Percentiles rank a stretch among this genome's conserved stretches.
Evolutionary conservation across 1,140 invertebrate genomes (phyloP).

Genomic region (Lethrus apterus): DNA sequence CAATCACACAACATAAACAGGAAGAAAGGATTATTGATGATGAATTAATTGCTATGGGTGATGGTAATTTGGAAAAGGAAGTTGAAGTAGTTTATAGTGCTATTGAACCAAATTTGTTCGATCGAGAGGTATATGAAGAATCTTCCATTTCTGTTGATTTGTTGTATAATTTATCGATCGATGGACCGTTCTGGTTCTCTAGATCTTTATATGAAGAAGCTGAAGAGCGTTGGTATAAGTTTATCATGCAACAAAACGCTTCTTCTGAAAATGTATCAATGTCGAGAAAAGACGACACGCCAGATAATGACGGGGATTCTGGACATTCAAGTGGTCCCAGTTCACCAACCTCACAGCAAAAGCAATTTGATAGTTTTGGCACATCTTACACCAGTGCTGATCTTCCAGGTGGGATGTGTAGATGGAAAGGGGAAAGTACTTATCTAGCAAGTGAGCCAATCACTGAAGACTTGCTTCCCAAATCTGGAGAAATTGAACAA

Average conservation of each 20-base stretch:
- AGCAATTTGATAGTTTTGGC: background rate
- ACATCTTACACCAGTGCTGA: conserved; percentile 55
- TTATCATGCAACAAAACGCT: conserved; percentile 40
- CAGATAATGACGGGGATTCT: conserved; percentile 50
- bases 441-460: conserved; percentile 61
- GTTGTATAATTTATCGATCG: conserved; percentile 41
- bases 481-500: background rate
- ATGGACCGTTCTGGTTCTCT: conserved; percentile 53
- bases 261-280: conserved; percentile 34
- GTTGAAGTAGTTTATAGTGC: too few species aligned
- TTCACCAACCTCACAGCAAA: conserved; percentile 5
- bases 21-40: too few species aligned
- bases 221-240: conserved; percentile 50
- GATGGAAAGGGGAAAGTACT: conserved; percentile 77
- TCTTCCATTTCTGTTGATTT: too few species aligned
- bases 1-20: too few species aligned
- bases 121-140: too few species aligned
- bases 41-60: too few species aligned
- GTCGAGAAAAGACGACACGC: conserved; percentile 41
- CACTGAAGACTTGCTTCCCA: too few species aligned
- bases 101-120: too few species aligned
- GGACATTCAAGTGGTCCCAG: conserved; percentile 48
- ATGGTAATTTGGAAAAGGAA: too few species aligned
- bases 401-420: conserved; percentile 68
- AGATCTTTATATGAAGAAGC: conserved; percentile 56